Conservation (phyloP, 2,113 vertebrate species). For the Cheilinus undulatus region DNA sequence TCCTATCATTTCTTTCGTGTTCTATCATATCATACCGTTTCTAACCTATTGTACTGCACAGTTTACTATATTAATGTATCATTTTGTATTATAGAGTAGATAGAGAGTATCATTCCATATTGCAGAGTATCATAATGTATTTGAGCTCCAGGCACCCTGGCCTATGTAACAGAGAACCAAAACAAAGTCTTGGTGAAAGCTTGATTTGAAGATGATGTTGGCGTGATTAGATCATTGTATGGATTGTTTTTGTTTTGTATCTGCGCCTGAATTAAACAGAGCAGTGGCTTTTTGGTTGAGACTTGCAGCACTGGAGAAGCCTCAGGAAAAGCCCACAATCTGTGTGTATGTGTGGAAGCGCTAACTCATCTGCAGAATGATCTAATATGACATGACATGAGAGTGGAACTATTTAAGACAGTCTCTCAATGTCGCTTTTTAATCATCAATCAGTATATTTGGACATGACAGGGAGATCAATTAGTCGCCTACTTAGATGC, state of each 20-base stretch:
- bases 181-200: too few species aligned
- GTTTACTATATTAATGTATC: too few species aligned
- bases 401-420: constrained; percentile 60
- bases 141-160: too few species aligned
- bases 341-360: constrained; percentile 15
- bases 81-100: too few species aligned
- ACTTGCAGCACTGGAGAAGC: constrained; percentile 19
- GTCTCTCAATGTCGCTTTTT: constrained; percentile 53
- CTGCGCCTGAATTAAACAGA: constrained; percentile 22
- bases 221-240: constrained; percentile 38
- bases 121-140: too few species aligned
- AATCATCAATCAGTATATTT: constrained; percentile 68
- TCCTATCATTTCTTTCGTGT: too few species aligned
- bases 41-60: too few species aligned
- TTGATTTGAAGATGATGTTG: constrained; percentile 20
- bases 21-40: too few species aligned
- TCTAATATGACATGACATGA: constrained; percentile 67
- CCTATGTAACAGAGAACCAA: too few species aligned
- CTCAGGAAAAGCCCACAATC: constrained; percentile 30
- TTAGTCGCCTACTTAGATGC: constrained; percentile 70
- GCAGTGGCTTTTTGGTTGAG: constrained; percentile 13
- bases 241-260: constrained; percentile 2
- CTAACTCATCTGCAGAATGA: constrained; percentile 55
- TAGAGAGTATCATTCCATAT: too few species aligned
- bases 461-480: constrained; percentile 64